These are phyloP conservation scores for Danio tinwini DNA, from an alignment of 2,797 vertebrate species.

Conservation along the genomic window DNA sequence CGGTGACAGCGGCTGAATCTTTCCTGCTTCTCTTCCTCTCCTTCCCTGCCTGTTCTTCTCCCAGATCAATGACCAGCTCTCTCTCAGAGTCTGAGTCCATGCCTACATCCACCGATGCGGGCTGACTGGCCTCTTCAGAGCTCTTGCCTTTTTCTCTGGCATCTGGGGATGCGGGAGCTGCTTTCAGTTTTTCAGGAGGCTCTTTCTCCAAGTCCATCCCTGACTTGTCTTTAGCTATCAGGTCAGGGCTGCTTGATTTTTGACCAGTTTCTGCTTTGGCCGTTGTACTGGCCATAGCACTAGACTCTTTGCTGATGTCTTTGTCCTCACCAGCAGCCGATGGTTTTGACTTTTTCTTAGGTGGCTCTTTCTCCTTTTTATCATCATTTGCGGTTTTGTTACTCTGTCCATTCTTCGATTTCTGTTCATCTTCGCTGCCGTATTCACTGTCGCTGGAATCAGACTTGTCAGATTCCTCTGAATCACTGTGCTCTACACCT, in stretches of 20 bases:
- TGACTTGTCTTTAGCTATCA: constrained; percentile 76
- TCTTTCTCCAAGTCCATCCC: constrained; percentile 82
- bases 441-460: constrained; percentile 95
- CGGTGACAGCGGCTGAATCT: constrained; percentile 69
- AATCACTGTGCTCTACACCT: constrained; percentile 93
- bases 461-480: constrained; percentile 96
- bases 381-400: constrained; percentile 63
- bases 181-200: constrained; percentile 82
- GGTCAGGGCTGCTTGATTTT: constrained; percentile 66
- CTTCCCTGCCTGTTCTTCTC: constrained; percentile 89
- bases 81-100: constrained; percentile 96
- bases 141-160: constrained; percentile 84
- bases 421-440: constrained; percentile 89
- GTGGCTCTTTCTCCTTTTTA: constrained; percentile 78
- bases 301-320: constrained; percentile 77
- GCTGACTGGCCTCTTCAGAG: constrained; percentile 85
- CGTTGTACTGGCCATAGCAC: constrained; percentile 55
- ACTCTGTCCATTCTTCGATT: constrained; percentile 82
- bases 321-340: constrained; percentile 76
- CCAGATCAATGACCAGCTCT: constrained; percentile 96
- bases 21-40: constrained; percentile 91
- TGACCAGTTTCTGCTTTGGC: constrained; percentile 52
- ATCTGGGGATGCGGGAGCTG: constrained; percentile 66
- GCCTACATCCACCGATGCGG: constrained; percentile 77
- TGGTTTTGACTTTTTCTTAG: constrained; percentile 83